A percentile compares a stretch with the other conserved stretches of the same genome.
Conservation (phyloP, 1,140 invertebrate species). For the Coptotermes formosanus region DNA sequence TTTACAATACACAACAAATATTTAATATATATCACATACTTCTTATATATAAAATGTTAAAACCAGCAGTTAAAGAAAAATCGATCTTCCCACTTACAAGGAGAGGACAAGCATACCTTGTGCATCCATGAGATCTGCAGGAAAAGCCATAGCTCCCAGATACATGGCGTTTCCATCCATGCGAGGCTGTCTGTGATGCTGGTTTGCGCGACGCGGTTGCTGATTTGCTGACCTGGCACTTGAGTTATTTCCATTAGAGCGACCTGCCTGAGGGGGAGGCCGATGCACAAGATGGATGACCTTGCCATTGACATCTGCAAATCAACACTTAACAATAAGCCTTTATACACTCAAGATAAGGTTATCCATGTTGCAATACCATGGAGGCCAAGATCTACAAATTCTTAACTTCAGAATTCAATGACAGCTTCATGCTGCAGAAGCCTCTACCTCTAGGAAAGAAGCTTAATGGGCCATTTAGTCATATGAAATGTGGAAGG, state of each 20-base stretch:
- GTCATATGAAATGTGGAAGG: too few relatives aligned
- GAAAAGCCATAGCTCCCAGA: conserved; percentile 63
- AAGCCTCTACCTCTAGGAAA: too few relatives aligned
- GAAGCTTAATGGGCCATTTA: too few relatives aligned
- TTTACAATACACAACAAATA: too few relatives aligned
- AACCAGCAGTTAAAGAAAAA: neutral
- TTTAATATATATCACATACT: neutral
- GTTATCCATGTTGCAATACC: too few relatives aligned
- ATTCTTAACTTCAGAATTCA: too few relatives aligned
- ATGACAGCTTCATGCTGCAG: too few relatives aligned
- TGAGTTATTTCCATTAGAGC: conserved; percentile 34
- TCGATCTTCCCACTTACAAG: neutral
- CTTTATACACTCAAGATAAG: too few relatives aligned
- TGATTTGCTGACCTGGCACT: conserved; percentile 41
- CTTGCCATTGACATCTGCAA: conserved; percentile 86
- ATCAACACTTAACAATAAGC: neutral
- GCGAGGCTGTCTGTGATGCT: conserved; percentile 38
- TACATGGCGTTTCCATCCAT: conserved; percentile 57
- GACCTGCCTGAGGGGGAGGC: conserved; percentile 59
- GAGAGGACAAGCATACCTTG: conserved; percentile 42
- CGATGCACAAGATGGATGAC: conserved; percentile 92
- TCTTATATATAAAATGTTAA: neutral
- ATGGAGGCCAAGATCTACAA: too few relatives aligned
- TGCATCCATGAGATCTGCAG: conserved; percentile 56
- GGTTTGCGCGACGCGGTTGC: conserved; percentile 37